Evolutionary conservation across 2,888 invertebrate genomes (phyloP).

Genomic region (Chloromyia formosa): DNA sequence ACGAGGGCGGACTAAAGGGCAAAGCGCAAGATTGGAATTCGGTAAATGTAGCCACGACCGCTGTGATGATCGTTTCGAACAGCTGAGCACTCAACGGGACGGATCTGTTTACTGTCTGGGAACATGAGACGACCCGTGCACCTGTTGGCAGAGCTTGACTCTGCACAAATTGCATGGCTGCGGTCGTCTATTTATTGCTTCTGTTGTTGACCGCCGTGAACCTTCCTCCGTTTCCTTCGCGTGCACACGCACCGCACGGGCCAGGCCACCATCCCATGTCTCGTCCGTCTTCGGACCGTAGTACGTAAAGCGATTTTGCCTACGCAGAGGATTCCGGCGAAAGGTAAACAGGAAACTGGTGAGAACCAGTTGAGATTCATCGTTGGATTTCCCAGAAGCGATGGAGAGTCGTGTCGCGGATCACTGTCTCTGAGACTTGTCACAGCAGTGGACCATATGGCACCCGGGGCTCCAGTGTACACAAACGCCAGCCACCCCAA

Average conservation of each 20-base stretch:
- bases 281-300: not conserved
- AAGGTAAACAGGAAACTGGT: not conserved
- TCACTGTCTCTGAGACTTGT: too few species aligned
- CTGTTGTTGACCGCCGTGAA: not conserved
- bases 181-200: not conserved
- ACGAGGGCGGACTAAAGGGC: constrained; percentile 13
- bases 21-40: constrained; percentile 11
- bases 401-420: too few species aligned
- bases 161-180: too few species aligned
- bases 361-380: too few species aligned
- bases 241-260: not conserved
- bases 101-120: too few species aligned
- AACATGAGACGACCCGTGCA: too few species aligned
- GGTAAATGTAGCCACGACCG: not conserved
- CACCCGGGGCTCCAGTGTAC: not conserved
- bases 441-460: constrained; percentile 5
- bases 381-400: too few species aligned
- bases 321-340: not conserved
- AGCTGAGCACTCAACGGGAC: not conserved
- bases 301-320: not conserved
- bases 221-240: not conserved
- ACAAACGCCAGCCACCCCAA: too few species aligned
- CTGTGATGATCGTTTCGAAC: not conserved
- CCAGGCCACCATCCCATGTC: not conserved
- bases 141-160: too few species aligned